These are phyloP conservation scores for Tiliacea aurago DNA, from an alignment of 2,888 invertebrate species.

Conservation along the genomic window DNA sequence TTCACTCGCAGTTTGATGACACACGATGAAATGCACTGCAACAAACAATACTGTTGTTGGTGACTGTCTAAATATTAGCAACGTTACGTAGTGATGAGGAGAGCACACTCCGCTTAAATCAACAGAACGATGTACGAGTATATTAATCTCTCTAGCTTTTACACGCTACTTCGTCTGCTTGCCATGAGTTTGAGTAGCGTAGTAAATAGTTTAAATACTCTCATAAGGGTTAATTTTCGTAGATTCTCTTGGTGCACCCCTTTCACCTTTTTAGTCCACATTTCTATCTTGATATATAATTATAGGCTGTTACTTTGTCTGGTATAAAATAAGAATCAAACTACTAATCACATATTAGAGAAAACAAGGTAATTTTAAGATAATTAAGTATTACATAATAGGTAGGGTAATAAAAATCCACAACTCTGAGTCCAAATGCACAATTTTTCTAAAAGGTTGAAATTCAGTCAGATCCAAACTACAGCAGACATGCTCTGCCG, in stretches of 20 bases:
- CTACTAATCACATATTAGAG: background rate
- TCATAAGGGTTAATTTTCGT: background rate
- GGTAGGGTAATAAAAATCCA: background rate
- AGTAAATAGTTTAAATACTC: background rate
- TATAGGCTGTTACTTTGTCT: background rate
- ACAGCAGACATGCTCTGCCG: conserved; percentile 28
- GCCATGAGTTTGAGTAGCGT: background rate
- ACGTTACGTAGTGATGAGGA: background rate
- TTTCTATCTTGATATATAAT: no score
- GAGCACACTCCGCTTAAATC: background rate
- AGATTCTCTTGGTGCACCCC: background rate
- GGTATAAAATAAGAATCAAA: background rate
- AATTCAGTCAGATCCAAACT: conserved; percentile 14
- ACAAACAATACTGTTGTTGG: conserved; percentile 74
- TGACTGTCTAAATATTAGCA: conserved; percentile 26
- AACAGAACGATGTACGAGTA: background rate
- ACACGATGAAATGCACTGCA: conserved; percentile 98
- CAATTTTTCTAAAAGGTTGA: background rate
- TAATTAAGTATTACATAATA: background rate
- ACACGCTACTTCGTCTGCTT: background rate
- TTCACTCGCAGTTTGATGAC: conserved; percentile 98
- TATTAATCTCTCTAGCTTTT: background rate
- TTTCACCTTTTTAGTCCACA: background rate
- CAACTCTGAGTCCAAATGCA: background rate
- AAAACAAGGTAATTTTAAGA: background rate